These are phyloP conservation scores for Drosophila bocki DNA, from an alignment of 1,140 invertebrate genomes.

Conservation along the genomic window DNA sequence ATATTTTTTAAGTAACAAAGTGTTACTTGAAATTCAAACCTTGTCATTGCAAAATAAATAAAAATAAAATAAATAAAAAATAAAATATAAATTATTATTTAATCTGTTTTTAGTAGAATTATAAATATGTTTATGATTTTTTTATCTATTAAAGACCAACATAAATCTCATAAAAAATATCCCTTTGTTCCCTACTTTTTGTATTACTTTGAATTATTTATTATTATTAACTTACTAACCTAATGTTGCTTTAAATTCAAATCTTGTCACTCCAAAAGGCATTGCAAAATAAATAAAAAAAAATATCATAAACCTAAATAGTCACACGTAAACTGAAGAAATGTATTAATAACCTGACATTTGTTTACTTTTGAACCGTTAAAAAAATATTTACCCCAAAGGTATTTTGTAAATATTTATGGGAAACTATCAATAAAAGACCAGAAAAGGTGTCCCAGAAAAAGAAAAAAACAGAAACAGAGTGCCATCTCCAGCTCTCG, in stretches of 20 bases:
- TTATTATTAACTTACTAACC: background rate
- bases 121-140: too few species aligned
- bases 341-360: background rate
- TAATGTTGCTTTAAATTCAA: slow-evolving; percentile 7
- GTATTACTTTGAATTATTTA: too few species aligned
- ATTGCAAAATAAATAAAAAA: slow-evolving; percentile 4
- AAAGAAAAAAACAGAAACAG: background rate
- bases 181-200: too few species aligned
- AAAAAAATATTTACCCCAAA: background rate
- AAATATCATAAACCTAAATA: slow-evolving; percentile 1
- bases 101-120: too few species aligned
- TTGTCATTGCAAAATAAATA: too few species aligned
- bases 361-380: background rate
- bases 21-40: too few species aligned
- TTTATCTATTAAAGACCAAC: too few species aligned
- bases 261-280: background rate
- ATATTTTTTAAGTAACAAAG: too few species aligned
- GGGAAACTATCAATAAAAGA: background rate
- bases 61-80: too few species aligned
- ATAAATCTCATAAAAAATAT: too few species aligned
- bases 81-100: too few species aligned
- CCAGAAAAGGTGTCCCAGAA: background rate
- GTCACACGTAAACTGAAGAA: slow-evolving; percentile 8
- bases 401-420: background rate
- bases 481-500: background rate